Conservation (phyloP, 2,113 vertebrate genomes). For the Callaeas wilsoni region DNA sequence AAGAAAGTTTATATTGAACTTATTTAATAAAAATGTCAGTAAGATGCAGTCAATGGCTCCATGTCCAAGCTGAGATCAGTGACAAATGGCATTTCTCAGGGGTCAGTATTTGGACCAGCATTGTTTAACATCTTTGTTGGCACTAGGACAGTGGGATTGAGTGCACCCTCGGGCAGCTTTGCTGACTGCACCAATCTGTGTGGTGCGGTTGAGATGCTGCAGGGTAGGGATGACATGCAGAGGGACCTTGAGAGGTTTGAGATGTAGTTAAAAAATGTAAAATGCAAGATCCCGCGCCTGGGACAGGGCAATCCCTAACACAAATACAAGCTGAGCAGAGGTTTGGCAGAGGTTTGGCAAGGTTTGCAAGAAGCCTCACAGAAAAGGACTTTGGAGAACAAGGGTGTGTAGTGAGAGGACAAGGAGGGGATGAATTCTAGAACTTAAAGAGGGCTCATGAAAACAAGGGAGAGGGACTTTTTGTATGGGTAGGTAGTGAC, state of each 20-base stretch:
- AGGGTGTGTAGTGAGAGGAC: neutral
- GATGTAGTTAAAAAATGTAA: neutral
- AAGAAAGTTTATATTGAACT: neutral
- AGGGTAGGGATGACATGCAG: neutral
- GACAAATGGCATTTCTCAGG: neutral
- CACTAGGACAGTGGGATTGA: neutral
- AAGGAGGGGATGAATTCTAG: neutral
- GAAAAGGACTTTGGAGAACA: neutral
- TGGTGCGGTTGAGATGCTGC: accelerated
- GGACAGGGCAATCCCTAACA: neutral
- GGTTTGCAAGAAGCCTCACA: neutral
- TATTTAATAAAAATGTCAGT: neutral
- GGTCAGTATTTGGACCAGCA: neutral
- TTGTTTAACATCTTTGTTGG: neutral
- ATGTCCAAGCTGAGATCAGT: neutral
- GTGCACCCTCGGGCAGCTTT: accelerated
- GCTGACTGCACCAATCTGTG: neutral
- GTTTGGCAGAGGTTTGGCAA: neutral
- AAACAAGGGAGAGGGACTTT: neutral
- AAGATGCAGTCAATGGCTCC: neutral
- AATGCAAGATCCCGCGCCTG: neutral
- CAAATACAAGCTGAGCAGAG: neutral
- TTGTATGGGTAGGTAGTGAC: accelerated
- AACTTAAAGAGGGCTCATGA: neutral
- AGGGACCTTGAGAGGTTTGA: neutral